Evolutionary conservation across 2,797 vertebrate genomes (phyloP).

Genomic region (Phyllotis vaccarum): DNA sequence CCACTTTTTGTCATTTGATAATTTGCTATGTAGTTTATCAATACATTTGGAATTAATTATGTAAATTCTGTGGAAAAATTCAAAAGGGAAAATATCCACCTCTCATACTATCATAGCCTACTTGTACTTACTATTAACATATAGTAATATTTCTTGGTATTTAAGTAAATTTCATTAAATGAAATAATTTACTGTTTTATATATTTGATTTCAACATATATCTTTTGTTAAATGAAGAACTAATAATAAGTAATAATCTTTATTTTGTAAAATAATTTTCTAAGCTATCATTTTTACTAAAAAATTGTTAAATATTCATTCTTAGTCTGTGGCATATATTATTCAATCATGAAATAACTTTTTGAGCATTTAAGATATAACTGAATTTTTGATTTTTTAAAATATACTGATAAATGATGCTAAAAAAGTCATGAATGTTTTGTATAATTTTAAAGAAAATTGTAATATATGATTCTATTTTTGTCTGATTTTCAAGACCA

Average conservation of each 20-base stretch:
- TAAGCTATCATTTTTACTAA: slow-evolving; percentile 23
- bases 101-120: background rate
- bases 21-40: background rate
- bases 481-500: background rate
- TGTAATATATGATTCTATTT: slow-evolving; percentile 25
- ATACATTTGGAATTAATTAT: slow-evolving; percentile 43
- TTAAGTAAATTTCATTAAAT: slow-evolving; percentile 45
- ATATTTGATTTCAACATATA: background rate
- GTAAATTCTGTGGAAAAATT: slow-evolving; percentile 39
- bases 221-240: slow-evolving; percentile 38
- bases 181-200: background rate
- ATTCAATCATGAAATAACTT: slow-evolving; percentile 20
- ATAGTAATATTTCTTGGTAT: background rate
- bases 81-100: slow-evolving; percentile 1
- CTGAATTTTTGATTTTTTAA: background rate
- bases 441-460: slow-evolving; percentile 7
- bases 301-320: slow-evolving; percentile 14
- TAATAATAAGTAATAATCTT: background rate
- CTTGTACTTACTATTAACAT: background rate
- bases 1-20: background rate
- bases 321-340: background rate
- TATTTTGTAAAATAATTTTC: background rate
- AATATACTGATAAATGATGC: background rate
- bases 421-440: background rate
- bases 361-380: background rate